Conservation (phyloP, 1,140 invertebrate genomes). For the Apis dorsata region DNA sequence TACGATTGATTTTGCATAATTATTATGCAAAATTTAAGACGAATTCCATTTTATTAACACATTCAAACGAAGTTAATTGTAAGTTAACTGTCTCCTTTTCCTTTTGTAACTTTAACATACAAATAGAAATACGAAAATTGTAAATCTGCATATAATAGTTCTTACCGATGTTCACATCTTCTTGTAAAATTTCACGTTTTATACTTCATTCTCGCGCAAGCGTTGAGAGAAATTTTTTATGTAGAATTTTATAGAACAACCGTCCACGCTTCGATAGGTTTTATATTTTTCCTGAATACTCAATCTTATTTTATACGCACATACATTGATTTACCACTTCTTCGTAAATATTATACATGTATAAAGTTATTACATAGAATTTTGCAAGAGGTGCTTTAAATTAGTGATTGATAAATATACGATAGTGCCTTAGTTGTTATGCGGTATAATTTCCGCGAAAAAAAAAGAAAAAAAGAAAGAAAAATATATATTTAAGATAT, state of each 20-base stretch:
- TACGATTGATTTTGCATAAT: not conserved
- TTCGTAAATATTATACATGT: not conserved
- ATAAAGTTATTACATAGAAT: not conserved
- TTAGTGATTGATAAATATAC: not conserved
- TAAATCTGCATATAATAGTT: not conserved
- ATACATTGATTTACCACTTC: constrained; percentile 10
- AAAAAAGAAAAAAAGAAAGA: not conserved
- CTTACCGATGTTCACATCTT: not conserved
- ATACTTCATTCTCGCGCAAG: not conserved
- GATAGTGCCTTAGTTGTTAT: constrained; percentile 50
- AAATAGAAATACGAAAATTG: not conserved
- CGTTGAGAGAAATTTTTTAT: constrained; percentile 5
- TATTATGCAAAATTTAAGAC: not conserved
- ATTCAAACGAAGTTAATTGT: not conserved
- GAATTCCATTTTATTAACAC: constrained; percentile 11
- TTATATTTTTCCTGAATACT: constrained; percentile 36
- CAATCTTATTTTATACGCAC: constrained; percentile 16
- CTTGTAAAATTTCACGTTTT: constrained; percentile 2
- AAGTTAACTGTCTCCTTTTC: not conserved
- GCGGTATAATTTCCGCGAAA: not conserved
- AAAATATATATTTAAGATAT: constrained; percentile 6
- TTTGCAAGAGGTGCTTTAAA: constrained; percentile 16
- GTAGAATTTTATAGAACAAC: constrained; percentile 24
- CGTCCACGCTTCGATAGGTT: constrained; percentile 36
- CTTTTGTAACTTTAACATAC: not conserved